Evolutionary conservation across 1,140 invertebrate genomes (phyloP), one percentile per base, ranked within the genome.

Genomic region (Calycopis cecrops): DNA sequence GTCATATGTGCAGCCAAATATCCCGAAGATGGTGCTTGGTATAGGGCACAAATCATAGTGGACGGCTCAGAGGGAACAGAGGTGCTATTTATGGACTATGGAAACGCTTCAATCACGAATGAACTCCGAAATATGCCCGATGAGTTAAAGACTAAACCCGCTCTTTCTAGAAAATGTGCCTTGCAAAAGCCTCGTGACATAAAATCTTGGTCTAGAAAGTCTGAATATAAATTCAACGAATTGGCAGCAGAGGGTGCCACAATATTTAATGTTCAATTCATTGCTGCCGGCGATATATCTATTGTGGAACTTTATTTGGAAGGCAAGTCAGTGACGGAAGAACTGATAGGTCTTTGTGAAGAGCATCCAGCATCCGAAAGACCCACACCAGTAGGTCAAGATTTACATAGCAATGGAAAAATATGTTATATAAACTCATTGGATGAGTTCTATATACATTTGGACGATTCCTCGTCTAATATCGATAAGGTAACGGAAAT

Each of bases 51-150:
- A 70, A 87, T 94, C 35, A 77, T 93, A 18, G 89, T 89, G 7
- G 88, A 91, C 44, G 89, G 89, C 1, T 90, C 91, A 1, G 83
- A 88, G 9, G 91, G 89, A 6, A 91, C 89, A 4, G 91, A 93
- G 79, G 92, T 94, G 1, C 68, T 92, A 0, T 94, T 93, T 66
- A 91, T 94, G 72, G 93, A 94, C 81, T 94, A 94, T 67, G 93
- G 93, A 16, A 94, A 94, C 74, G 91, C 90, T 0, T 91, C 91
- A 9, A 86, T 89, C 7, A 89, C 89, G 0, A 89, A 86, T 17
- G 89, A 90, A 66, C 75, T 94, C 35, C 77, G 90, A 28, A 87
- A 88, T 63, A 76, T 94, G 14, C 92, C 93, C 1, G 89, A 91
- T 53, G 89, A 92, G 55, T 77, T 94, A 4, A 88, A 91, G 18